phyloP scores from a whole-genome alignment of 2,888 invertebrate species.

The Machimus atricapillus region DNA sequence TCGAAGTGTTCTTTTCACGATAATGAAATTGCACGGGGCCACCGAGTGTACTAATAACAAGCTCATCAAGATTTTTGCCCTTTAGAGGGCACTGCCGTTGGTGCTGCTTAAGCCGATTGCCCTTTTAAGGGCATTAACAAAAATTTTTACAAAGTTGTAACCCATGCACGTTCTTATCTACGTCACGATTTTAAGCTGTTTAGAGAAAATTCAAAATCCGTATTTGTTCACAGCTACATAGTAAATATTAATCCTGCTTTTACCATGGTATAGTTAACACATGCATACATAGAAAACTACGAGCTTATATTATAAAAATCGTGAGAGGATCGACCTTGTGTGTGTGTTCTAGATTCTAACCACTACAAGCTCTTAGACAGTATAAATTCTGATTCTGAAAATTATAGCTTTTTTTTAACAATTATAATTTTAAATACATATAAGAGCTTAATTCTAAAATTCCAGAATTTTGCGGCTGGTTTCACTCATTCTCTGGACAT shows the following conservation, averaged over 20 bases:
- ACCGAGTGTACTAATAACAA: neutral
- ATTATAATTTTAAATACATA: no score
- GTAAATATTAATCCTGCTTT: neutral
- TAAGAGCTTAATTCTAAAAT: no score
- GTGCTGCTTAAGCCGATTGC: neutral
- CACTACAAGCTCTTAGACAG: no score
- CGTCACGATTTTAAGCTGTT: neutral
- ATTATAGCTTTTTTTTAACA: no score
- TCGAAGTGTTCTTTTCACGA: neutral
- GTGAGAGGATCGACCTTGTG: no score
- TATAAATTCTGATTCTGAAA: no score
- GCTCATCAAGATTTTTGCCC: neutral
- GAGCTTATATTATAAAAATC: no score
- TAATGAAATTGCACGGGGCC: neutral
- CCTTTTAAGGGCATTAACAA: neutral
- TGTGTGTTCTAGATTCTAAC: no score
- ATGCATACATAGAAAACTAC: no score
- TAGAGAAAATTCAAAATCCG: neutral
- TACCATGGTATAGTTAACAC: no score
- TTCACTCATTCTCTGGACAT: no score
- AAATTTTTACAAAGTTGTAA: neutral
- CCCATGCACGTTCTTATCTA: neutral
- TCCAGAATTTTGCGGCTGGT: no score
- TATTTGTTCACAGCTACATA: neutral
- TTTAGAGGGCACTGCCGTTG: neutral